Percentiles rank a stretch among this genome's conserved stretches.
These are phyloP conservation scores for Gavialis gangeticus DNA, from an alignment of 2,113 vertebrate species.

Conservation along the genomic window DNA sequence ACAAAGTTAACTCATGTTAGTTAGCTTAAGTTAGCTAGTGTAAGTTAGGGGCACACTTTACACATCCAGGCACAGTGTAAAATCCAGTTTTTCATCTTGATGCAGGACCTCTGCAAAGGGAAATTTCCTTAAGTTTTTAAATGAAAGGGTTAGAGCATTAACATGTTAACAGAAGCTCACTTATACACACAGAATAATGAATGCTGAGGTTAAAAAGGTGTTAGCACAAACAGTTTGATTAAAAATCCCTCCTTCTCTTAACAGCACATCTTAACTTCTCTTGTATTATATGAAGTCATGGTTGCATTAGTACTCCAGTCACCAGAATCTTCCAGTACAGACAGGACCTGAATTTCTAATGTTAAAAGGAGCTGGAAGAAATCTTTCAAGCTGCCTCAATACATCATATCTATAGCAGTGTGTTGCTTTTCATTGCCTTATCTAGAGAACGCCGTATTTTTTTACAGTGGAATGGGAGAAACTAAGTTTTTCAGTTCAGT, in stretches of 20 bases:
- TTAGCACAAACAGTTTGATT: background rate
- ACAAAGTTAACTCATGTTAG: no score
- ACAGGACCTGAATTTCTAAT: constrained; percentile 5
- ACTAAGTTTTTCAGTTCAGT: background rate
- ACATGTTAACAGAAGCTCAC: background rate
- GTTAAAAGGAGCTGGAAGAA: background rate
- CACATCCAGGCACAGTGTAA: background rate
- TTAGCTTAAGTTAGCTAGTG: background rate
- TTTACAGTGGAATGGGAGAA: background rate
- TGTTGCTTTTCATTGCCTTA: background rate
- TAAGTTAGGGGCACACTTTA: background rate
- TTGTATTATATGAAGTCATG: background rate
- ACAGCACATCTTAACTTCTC: background rate
- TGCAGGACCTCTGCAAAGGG: background rate
- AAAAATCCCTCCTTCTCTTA: background rate
- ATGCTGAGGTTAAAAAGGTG: constrained; percentile 6
- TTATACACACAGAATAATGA: background rate
- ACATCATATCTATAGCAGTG: background rate
- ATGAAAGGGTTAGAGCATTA: background rate
- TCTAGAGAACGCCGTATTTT: background rate
- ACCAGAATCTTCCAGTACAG: background rate
- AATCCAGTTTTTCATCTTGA: background rate
- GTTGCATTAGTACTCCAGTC: background rate
- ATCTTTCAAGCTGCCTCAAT: background rate
- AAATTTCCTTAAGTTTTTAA: background rate